Percentiles rank a stretch among this genome's conserved stretches.
phyloP scores from a whole-genome alignment of 2,888 invertebrate genomes.

The Artemia sinica region DNA sequence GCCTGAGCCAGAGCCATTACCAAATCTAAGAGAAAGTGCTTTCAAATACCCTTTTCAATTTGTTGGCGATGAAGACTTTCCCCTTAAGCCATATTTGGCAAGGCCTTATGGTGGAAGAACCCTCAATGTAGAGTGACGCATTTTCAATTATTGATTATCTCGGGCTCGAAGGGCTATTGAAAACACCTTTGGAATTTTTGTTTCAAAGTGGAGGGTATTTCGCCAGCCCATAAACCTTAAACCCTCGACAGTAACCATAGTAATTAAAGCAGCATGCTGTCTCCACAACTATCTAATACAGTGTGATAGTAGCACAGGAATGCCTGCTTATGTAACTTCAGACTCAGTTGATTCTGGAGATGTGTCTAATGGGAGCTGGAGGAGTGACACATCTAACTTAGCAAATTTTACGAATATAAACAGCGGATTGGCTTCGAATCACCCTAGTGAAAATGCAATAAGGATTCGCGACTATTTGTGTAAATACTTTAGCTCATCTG shows the following conservation, averaged over 20 bases:
- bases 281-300: not conserved
- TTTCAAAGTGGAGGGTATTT: not conserved
- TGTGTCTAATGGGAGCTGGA: too few species aligned
- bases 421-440: not conserved
- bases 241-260: not conserved
- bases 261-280: not conserved
- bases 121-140: too few species aligned
- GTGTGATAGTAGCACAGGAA: not conserved
- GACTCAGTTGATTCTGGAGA: not conserved
- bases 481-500: conserved; percentile 1
- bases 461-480: not conserved
- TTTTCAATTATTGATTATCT: not conserved
- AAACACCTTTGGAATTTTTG: not conserved
- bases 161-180: not conserved
- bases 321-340: not conserved
- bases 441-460: not conserved
- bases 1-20: too few species aligned
- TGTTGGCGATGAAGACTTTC: too few species aligned
- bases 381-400: too few species aligned
- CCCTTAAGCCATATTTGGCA: too few species aligned
- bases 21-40: too few species aligned
- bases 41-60: too few species aligned
- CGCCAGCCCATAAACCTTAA: too few species aligned
- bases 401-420: too few species aligned
- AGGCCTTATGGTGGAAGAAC: too few species aligned